A percentile compares a stretch with the other conserved stretches of the same genome.
Evolutionary conservation across 2,888 invertebrate genomes (phyloP).

Genomic region (Ennomos fuscantarius): DNA sequence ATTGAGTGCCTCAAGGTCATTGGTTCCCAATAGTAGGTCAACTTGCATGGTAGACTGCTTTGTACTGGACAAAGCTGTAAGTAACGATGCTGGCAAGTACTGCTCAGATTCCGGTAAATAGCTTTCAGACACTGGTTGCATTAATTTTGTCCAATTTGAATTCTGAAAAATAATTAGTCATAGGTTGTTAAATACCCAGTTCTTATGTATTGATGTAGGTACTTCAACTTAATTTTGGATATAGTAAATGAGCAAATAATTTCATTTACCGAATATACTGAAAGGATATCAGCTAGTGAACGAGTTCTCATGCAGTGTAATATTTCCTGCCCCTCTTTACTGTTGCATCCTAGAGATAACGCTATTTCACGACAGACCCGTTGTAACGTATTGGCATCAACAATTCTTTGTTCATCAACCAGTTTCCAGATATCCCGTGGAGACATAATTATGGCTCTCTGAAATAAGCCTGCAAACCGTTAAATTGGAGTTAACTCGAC

Average conservation of each 20-base stretch:
- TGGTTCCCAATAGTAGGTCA: conserved; percentile 88
- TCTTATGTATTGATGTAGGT: no score
- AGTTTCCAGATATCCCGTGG: conserved; percentile 75
- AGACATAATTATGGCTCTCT: conserved; percentile 89
- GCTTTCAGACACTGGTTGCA: conserved; percentile 87
- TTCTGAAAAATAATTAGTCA: conserved; percentile 65
- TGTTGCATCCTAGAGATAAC: conserved; percentile 79
- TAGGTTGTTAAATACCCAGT: no score
- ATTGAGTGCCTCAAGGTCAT: conserved; percentile 87
- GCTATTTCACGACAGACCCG: conserved; percentile 84
- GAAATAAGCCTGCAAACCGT: conserved; percentile 83
- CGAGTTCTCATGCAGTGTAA: conserved; percentile 87
- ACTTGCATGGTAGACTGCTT: conserved; percentile 83
- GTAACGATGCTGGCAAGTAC: conserved; percentile 85
- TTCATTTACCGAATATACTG: conserved; percentile 73
- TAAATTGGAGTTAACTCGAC: not conserved
- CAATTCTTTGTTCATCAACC: conserved; percentile 52
- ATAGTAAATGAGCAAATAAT: not conserved
- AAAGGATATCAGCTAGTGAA: conserved; percentile 85
- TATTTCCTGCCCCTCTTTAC: conserved; percentile 78
- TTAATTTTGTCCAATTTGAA: conserved; percentile 82
- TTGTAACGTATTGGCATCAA: conserved; percentile 63
- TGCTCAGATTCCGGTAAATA: conserved; percentile 86
- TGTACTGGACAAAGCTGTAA: conserved; percentile 80
- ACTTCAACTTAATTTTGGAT: no score